Base-by-base conservation (phyloP, 1,140 invertebrate genomes). In the Chironomus tepperi region DNA sequence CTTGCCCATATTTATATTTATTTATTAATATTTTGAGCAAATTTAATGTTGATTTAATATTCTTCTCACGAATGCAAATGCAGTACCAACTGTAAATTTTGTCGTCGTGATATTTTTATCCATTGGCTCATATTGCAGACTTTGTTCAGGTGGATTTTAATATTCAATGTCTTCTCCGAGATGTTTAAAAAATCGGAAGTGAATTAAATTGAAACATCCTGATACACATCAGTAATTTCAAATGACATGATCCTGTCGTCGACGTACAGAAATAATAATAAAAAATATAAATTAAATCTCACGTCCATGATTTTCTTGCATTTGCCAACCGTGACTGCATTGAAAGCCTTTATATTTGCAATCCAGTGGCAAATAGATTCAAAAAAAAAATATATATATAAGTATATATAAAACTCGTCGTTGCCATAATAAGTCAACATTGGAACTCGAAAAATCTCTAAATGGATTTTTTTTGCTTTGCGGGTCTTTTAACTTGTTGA, bases 391-490 rank as follows among this genome's bases (percentile, higher is more conserved):
- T 57, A 34, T 34, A 34, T 34, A 34, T 34, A 34, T 34, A 34
- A 34, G 5, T 2, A 2, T 2, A 34, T 2, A 34, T 34, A 19
- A 70, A 70, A 70, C 65, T 70, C 65, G 65, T 21, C 65, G 9
- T 21, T 70, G 16, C 65, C 65, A 70, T 70, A 70, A 70, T 19
- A 21, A 70, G 65, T 10, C 65, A 70, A 70, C 47, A 57, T 57
- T 57, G 47, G n/a, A 57, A 57, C 65, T 70, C 16, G 65, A 18
- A 70, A 70, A 21, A 70, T 70, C 65, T 70, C 18, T 18, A 70
- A 70, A 70, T 70, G 65, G 65, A 18, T 19, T 70, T 34, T 34
- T 34, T 34, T 34, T 34, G 24, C 24, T 34, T 70, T 16, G 47
- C 47, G 47, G 47, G 47, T 57, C 47, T 57, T 57, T 57, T 57